Evolutionary conservation across 2,888 invertebrate species (phyloP), one percentile per base, ranked within the genome.

Genomic region (Pandemis corylana): DNA sequence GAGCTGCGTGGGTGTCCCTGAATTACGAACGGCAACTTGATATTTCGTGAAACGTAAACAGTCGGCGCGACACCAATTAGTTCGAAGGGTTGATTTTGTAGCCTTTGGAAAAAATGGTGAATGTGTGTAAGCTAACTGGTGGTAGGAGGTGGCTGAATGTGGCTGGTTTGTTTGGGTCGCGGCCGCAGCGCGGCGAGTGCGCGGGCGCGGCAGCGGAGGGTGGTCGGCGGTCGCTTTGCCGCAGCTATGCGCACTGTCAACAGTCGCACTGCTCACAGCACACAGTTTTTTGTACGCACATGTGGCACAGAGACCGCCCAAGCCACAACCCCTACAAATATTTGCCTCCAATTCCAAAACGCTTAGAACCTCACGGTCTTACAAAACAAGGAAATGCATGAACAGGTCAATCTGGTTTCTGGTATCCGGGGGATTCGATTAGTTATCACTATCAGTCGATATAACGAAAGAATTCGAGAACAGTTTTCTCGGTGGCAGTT

Each of bases 191-290:
- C 20, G n/a, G 63, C 20, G 59, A 61, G 59, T 46, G 64, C 62
- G 61, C 42, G 46, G 59, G 65, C 53, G 62, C 28, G 61, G 62
- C 68, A 61, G 78, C 59, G 41, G 86, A 87, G 90, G 92, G 92
- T 90, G 91, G 92, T 90, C 89, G 89, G 76, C 78, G 83, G 81
- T 75, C 83, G 87, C 88, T 87, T 87, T 85, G 87, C 85, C 87
- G 82, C 85, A 90, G 90, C 89, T 94, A 93, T 94, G 93, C 92
- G 90, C 87, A 91, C 84, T 93, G 93, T 94, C 94, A 94, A 93
- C 92, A 94, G 84, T 77, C 86, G 82, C 87, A 88, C 89, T 86
- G 83, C 85, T 87, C 88, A 86, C 85, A 84, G 85, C 85, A 89
- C 89, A 90, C 88, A 87, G 82, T 89, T 91, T 92, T 92, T 92